Conservation (phyloP, 2,797 vertebrate species). For the Mycteria americana region DNA sequence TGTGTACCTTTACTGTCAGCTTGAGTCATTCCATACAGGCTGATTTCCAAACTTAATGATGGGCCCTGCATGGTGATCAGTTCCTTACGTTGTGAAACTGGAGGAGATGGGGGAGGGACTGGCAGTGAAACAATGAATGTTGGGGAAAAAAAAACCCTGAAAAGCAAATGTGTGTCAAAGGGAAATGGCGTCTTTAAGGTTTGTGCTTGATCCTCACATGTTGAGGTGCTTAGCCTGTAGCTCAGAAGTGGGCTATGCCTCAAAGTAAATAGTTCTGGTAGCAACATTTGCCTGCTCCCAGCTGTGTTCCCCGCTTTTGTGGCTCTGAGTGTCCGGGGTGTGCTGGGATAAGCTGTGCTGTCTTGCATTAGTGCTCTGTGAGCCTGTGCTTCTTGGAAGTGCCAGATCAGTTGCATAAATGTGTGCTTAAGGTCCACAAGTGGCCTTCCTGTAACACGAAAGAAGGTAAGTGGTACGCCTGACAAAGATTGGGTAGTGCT, state of each 20-base stretch:
- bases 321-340: neutral
- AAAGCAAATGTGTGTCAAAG: neutral
- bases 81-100: neutral
- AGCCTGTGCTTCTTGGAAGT: neutral
- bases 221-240: neutral
- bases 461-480: constrained; percentile 30
- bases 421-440: neutral
- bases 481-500: rapidly evolving
- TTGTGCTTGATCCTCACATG: neutral
- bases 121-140: neutral
- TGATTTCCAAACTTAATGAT: neutral
- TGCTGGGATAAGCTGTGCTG: neutral
- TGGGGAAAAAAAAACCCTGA: neutral
- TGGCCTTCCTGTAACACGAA: neutral
- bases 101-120: neutral
- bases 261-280: neutral
- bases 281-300: neutral
- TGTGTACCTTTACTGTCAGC: neutral
- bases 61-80: rapidly evolving
- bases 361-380: neutral
- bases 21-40: neutral
- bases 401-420: neutral
- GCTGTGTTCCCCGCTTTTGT: neutral
- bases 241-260: neutral
- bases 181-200: neutral